phyloP scores from a whole-genome alignment of 2,888 invertebrate species.

The Micropterix aruncella region DNA sequence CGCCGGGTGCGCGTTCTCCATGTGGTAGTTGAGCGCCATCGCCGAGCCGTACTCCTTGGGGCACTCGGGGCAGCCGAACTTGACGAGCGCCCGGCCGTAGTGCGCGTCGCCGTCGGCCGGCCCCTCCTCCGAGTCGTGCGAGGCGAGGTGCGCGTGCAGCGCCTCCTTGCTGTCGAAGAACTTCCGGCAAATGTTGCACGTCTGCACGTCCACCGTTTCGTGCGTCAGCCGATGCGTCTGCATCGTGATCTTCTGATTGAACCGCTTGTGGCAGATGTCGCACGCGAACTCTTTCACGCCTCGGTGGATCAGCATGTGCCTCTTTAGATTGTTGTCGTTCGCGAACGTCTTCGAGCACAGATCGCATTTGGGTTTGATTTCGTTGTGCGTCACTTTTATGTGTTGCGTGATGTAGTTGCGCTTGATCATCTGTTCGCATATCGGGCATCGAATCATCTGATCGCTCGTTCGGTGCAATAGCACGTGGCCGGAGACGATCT shows the following conservation, averaged over 20 bases:
- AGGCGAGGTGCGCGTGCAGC: slow-evolving; percentile 15
- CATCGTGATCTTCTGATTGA: slow-evolving; percentile 36
- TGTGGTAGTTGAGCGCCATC: slow-evolving; percentile 29
- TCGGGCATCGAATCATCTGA: slow-evolving; percentile 25
- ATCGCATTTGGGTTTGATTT: slow-evolving; percentile 28
- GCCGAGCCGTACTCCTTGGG: slow-evolving; percentile 35
- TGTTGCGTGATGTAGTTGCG: slow-evolving; percentile 31
- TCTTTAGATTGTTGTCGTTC: slow-evolving; percentile 33
- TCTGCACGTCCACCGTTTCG: slow-evolving; percentile 19
- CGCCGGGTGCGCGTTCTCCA: slow-evolving; percentile 26
- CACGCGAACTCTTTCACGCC: slow-evolving; percentile 33
- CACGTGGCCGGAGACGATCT: slow-evolving; percentile 32
- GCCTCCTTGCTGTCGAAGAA: slow-evolving; percentile 21
- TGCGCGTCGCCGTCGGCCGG: slow-evolving; percentile 20
- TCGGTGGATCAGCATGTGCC: slow-evolving; percentile 35
- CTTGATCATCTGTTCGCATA: slow-evolving; percentile 26
- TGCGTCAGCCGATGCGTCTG: slow-evolving; percentile 34
- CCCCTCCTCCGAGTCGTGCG: slow-evolving; percentile 23
- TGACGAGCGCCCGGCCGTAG: slow-evolving; percentile 23
- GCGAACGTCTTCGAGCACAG: slow-evolving; percentile 33
- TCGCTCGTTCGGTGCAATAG: slow-evolving; percentile 27
- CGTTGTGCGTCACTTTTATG: slow-evolving; percentile 32
- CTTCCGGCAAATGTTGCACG: slow-evolving; percentile 26
- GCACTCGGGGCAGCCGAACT: slow-evolving; percentile 31
- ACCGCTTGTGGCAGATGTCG: slow-evolving; percentile 31